A percentile compares a stretch with the other conserved stretches of the same genome.
Conservation (phyloP, 2,113 vertebrate genomes). For the Pica pica region DNA sequence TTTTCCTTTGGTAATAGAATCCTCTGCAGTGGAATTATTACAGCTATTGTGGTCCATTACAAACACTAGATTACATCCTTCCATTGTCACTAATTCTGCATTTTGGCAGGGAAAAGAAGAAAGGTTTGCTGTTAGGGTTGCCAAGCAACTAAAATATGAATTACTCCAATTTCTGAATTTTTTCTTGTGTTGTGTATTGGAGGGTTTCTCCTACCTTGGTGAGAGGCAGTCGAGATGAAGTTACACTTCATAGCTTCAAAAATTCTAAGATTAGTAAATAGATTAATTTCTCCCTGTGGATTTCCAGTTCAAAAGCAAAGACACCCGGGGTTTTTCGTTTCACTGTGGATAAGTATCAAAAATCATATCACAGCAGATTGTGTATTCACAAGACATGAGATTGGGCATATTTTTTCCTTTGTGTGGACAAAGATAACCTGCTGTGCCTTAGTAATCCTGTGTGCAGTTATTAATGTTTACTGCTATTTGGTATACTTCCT, state of each 20-base stretch:
- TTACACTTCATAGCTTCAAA: neutral
- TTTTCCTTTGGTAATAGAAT: neutral
- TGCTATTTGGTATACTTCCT: neutral
- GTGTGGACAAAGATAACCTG: neutral
- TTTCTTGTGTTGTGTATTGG: neutral
- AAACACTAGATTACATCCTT: neutral
- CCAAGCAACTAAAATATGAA: constrained; percentile 28
- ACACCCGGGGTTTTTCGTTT: neutral
- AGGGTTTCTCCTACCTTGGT: neutral
- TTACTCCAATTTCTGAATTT: constrained; percentile 5
- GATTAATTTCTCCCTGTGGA: neutral
- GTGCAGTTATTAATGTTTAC: neutral
- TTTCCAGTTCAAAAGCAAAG: neutral
- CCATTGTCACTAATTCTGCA: neutral
- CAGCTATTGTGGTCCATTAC: neutral
- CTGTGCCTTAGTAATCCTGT: neutral
- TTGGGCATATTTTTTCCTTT: neutral
- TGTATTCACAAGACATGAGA: neutral
- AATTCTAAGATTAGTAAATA: neutral
- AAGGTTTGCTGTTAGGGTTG: constrained; percentile 8
- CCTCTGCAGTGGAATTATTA: neutral
- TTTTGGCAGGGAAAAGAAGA: neutral
- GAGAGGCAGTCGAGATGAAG: neutral
- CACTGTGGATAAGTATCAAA: neutral
- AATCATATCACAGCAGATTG: neutral